Conservation (phyloP, 2,888 invertebrate species). For the Lucinisca nassula region DNA sequence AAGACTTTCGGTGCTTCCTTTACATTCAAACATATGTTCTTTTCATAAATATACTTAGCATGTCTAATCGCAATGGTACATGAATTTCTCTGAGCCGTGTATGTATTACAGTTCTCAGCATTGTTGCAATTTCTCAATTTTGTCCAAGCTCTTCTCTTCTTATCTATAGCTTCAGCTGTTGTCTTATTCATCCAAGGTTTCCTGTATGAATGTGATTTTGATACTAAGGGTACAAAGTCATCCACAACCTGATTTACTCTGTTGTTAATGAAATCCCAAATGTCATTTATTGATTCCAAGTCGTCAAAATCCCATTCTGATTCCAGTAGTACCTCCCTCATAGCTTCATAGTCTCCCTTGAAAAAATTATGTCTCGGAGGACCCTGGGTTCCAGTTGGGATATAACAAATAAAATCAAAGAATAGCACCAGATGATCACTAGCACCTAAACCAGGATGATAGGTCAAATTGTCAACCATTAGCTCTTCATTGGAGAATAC, state of each 20-base stretch:
- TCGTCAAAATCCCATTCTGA: background rate
- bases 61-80: background rate
- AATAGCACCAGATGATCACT: background rate
- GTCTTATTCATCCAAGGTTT: background rate
- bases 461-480: background rate
- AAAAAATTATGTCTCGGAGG: background rate
- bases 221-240: background rate
- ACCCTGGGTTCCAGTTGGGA: background rate
- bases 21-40: background rate
- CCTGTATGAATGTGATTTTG: background rate
- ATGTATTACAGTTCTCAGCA: background rate
- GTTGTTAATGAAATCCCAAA: background rate
- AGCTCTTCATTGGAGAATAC: background rate
- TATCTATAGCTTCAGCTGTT: background rate
- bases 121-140: background rate
- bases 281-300: background rate
- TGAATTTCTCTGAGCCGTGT: background rate
- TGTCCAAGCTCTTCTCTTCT: background rate
- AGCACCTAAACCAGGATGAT: background rate
- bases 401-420: background rate
- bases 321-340: background rate
- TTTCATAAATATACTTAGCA: background rate
- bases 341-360: background rate
- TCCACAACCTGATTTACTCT: background rate
- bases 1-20: background rate